Evolutionary conservation across 2,797 vertebrate genomes (phyloP).

Genomic region (Erpetoichthys calabaricus): DNA sequence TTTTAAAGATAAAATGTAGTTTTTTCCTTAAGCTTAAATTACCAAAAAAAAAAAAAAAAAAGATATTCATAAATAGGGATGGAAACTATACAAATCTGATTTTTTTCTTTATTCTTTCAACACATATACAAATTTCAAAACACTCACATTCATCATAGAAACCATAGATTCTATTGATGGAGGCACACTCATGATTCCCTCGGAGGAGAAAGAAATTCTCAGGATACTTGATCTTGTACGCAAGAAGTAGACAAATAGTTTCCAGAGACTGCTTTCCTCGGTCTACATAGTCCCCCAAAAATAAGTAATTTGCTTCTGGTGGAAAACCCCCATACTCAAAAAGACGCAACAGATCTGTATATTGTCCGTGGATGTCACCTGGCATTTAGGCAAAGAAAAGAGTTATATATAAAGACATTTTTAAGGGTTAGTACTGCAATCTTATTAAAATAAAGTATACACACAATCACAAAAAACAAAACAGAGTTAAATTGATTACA

Average conservation of each 20-base stretch:
- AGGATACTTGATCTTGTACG: conserved; percentile 96
- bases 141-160: conserved; percentile 90
- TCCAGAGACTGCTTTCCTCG: conserved; percentile 89
- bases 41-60: no score
- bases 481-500: no score
- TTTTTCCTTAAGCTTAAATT: no score
- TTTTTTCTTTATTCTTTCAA: no score
- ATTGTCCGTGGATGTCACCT: conserved; percentile 95
- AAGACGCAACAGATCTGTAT: conserved; percentile 82
- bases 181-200: conserved; percentile 91
- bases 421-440: no score
- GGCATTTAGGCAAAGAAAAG: background rate
- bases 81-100: no score
- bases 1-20: no score
- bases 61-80: no score
- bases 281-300: conserved; percentile 90
- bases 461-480: no score
- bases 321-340: conserved; percentile 93
- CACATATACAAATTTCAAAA: no score
- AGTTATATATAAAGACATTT: no score
- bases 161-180: conserved; percentile 95
- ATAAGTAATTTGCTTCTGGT: conserved; percentile 90
- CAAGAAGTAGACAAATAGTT: conserved; percentile 89
- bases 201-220: conserved; percentile 95
- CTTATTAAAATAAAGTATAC: no score